Evolutionary conservation across 2,797 vertebrate species (phyloP).

Genomic region (Toxotes lorentzi): DNA sequence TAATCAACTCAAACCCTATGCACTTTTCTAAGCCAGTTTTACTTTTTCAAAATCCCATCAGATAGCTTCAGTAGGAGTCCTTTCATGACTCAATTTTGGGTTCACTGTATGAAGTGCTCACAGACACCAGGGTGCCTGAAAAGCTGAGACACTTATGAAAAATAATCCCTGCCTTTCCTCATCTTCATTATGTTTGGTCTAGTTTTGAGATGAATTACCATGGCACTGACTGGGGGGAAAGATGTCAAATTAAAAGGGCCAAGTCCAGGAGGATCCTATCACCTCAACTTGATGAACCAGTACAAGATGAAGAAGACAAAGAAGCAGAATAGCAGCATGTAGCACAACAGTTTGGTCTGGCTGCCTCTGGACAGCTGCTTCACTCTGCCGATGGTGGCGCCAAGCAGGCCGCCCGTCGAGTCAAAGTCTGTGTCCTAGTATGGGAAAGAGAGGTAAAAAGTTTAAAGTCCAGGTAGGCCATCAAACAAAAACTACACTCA

Average conservation of each 20-base stretch:
- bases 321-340: constrained; percentile 95
- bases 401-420: constrained; percentile 93
- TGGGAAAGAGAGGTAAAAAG: constrained; percentile 13
- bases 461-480: not conserved
- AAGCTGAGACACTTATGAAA: not conserved
- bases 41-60: not conserved
- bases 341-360: constrained; percentile 94
- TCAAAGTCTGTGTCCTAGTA: constrained; percentile 95
- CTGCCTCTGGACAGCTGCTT: constrained; percentile 95
- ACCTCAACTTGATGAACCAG: constrained; percentile 92
- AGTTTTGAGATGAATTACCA: constrained; percentile 25
- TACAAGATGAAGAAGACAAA: constrained; percentile 97
- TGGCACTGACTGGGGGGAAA: constrained; percentile 46
- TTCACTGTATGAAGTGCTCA: not conserved
- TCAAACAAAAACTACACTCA: not conserved
- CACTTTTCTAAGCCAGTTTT: constrained; percentile 8
- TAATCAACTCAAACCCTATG: constrained; percentile 9
- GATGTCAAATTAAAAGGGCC: constrained; percentile 1
- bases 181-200: constrained; percentile 6
- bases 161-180: constrained; percentile 14
- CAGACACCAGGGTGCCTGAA: not conserved
- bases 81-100: not conserved
- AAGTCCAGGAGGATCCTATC: constrained; percentile 62
- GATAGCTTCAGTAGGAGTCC: not conserved
- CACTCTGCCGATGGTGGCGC: constrained; percentile 93